phyloP scores from a whole-genome alignment of 2,113 vertebrate species.

The Proteles cristata region DNA sequence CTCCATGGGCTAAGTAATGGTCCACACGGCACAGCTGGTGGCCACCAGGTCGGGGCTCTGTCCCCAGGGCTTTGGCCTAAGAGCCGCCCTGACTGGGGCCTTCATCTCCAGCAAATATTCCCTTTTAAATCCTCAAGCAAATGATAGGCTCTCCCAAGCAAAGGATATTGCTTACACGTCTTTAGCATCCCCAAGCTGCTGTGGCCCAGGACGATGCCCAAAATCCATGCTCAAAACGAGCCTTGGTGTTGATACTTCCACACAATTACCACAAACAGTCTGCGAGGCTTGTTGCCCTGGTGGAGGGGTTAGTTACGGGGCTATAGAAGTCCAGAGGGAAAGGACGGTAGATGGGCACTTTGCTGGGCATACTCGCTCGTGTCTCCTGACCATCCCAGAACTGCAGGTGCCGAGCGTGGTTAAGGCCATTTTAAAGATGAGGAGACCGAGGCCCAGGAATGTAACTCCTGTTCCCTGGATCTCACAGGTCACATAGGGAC shows the following conservation, averaged over 20 bases:
- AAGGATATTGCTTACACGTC: too few species aligned
- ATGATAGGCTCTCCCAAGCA: neutral
- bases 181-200: neutral
- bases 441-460: neutral
- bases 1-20: rapidly evolving
- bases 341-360: neutral
- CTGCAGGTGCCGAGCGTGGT: rapidly evolving
- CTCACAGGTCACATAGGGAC: neutral
- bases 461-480: neutral
- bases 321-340: neutral
- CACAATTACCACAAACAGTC: neutral
- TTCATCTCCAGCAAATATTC: neutral
- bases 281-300: neutral
- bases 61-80: neutral
- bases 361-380: neutral
- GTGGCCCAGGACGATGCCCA: too few species aligned
- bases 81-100: rapidly evolving
- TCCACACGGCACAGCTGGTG: neutral
- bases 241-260: neutral
- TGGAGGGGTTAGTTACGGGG: neutral
- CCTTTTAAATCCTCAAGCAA: neutral
- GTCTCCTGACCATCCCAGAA: neutral
- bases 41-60: rapidly evolving
- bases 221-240: neutral
- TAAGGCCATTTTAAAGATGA: neutral